Evolutionary conservation across 2,888 invertebrate genomes (phyloP), one percentile per base, ranked within the genome.

Genomic region (Chrysotoxum bicinctum): DNA sequence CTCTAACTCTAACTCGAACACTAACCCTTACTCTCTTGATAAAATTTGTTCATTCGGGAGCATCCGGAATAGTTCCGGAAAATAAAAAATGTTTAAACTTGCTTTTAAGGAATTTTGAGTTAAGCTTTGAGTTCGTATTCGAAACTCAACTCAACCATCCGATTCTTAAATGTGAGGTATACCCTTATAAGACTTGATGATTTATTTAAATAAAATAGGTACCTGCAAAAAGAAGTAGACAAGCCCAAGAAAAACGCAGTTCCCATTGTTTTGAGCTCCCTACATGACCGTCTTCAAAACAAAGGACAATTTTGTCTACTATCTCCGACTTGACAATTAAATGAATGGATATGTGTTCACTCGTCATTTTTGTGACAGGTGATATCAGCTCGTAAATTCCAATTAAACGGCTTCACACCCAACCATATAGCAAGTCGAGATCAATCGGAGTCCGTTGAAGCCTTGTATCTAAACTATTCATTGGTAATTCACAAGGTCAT

Each of bases 351-450:
- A 52, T 62, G 69, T 85, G 73, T 73, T 73, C 62, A 73, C 37
- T 81, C 73, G 50, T 81, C 73, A 76, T 64, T 50, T 32, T 26
- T 32, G 37, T 75, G 84, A 84, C 79, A 80, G 60, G 66, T 80
- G 75, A 80, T 66, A 77, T 76, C 69, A 56, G 30, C 76, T 73
- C 52, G 69, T 85, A 81, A 77, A 81, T 85, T 85, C 85, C 81
- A 85, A 85, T 85, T 81, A 81, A 85, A 77, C 68, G 52, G 73
- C 72, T 54, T 85, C 60, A 75, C 75, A 64, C 68, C 58, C 69
- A 60, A 19, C 8, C 21, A 5, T 35, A 19, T 14, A 45, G 26
- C 30, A 3, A n/a, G 10, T 32, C n/a, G n/a, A 48, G 35, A 48
- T 37, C 54, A 35, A 26, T 60, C 30, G 50, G n/a, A 43, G 54